phyloP scores from a whole-genome alignment of 2,888 invertebrate genomes.

The Mycogona germanica region DNA sequence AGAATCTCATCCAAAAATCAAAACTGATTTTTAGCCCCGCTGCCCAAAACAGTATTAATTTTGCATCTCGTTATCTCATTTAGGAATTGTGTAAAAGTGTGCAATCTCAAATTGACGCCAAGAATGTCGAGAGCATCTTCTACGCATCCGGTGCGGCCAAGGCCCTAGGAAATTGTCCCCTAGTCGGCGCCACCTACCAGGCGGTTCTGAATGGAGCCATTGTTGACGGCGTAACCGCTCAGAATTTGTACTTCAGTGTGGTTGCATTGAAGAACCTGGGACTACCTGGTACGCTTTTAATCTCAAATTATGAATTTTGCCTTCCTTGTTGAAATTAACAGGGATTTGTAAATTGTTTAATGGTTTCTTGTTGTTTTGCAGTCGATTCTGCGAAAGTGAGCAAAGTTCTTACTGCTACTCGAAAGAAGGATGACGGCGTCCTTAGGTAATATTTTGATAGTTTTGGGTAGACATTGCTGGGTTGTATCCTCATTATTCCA shows the following conservation, averaged over 20 bases:
- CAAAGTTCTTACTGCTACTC: slow-evolving; percentile 55
- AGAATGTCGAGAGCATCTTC: slow-evolving; percentile 42
- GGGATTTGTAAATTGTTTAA: not conserved
- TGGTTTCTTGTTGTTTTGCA: slow-evolving; percentile 13
- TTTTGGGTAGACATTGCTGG: not conserved
- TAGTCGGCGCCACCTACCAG: slow-evolving; percentile 28
- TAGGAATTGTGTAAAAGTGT: slow-evolving; percentile 39
- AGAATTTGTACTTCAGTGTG: slow-evolving; percentile 61
- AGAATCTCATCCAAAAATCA: not conserved
- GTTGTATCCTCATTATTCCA: not conserved
- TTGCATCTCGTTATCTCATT: not conserved
- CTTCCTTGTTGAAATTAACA: not conserved
- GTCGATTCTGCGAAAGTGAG: slow-evolving; percentile 53
- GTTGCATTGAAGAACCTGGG: slow-evolving; percentile 55
- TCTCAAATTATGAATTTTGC: not conserved
- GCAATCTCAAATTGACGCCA: slow-evolving; percentile 31
- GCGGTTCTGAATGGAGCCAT: slow-evolving; percentile 45
- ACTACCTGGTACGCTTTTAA: slow-evolving; percentile 36
- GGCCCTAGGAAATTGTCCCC: slow-evolving; percentile 44
- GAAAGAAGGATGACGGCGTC: slow-evolving; percentile 75
- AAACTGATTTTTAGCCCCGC: not conserved
- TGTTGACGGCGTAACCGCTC: slow-evolving; percentile 49
- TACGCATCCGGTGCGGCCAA: slow-evolving; percentile 52
- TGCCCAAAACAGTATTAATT: not conserved
- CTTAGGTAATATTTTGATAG: slow-evolving; percentile 43